phyloP scores from a whole-genome alignment of 2,797 vertebrate species.

The Pipistrellus pygmaeus region DNA sequence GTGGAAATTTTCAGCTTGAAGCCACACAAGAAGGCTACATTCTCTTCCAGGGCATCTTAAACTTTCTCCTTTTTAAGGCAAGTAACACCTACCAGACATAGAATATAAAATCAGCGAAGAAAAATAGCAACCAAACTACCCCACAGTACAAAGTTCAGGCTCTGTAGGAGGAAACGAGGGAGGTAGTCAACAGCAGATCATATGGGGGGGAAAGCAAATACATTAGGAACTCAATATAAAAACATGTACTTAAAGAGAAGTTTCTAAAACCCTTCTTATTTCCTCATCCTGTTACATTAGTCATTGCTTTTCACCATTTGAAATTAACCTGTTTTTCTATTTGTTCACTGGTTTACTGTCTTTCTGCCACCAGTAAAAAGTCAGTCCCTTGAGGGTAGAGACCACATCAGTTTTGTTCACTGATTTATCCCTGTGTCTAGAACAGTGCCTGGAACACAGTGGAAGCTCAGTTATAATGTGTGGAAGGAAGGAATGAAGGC shows the following conservation, averaged over 20 bases:
- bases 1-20: not conserved
- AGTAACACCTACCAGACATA: not conserved
- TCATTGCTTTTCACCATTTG: not conserved
- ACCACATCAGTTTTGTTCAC: not conserved
- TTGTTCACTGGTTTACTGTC: not conserved
- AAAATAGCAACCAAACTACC: not conserved
- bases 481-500: not conserved
- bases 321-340: not conserved
- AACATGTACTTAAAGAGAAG: not conserved
- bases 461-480: not conserved
- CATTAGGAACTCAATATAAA: not conserved
- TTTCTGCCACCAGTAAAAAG: not conserved
- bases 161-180: not conserved
- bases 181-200: not conserved
- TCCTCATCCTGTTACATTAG: not conserved
- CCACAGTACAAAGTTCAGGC: not conserved
- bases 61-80: not conserved
- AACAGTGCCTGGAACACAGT: not conserved
- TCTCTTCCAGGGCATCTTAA: not conserved
- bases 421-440: not conserved
- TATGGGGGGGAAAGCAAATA: not conserved
- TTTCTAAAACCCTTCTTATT: not conserved
- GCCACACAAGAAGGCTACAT: not conserved
- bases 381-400: not conserved
- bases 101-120: not conserved